Evolutionary conservation across 2,888 invertebrate species (phyloP).

Genomic region (Xestia c-nigrum): DNA sequence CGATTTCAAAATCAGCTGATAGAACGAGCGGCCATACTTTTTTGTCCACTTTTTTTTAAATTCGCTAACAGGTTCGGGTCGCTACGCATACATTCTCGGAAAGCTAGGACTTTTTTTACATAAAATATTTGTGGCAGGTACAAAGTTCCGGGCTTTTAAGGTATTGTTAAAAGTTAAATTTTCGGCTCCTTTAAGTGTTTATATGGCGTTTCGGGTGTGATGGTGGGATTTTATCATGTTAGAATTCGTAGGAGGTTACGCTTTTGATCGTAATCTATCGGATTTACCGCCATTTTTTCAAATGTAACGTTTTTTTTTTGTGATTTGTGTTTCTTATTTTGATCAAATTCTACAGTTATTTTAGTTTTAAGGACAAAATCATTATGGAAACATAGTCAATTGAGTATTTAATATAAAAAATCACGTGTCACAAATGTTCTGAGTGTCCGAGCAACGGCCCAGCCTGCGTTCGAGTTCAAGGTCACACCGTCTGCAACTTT

Average conservation of each 20-base stretch:
- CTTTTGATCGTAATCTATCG: conserved; percentile 37
- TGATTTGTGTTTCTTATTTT: no score
- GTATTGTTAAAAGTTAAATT: conserved; percentile 59
- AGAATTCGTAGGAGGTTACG: conserved; percentile 38
- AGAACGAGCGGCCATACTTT: conserved; percentile 59
- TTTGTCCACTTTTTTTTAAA: conserved; percentile 61
- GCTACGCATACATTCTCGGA: conserved; percentile 62
- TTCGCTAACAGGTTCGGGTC: conserved; percentile 66
- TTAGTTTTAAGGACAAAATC: neutral
- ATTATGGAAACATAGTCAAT: no score
- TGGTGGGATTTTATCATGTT: conserved; percentile 35
- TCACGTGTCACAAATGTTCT: conserved; percentile 15
- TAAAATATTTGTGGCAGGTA: conserved; percentile 66
- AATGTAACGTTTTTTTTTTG: conserved; percentile 2
- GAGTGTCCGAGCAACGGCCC: neutral
- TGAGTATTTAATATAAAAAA: neutral
- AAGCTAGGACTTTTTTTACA: conserved; percentile 63
- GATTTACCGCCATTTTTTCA: conserved; percentile 35
- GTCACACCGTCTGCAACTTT: conserved; percentile 40
- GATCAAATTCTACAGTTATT: conserved; percentile 3
- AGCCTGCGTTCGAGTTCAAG: conserved; percentile 44
- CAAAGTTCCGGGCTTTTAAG: conserved; percentile 56
- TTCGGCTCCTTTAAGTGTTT: conserved; percentile 50
- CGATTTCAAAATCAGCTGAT: conserved; percentile 68
- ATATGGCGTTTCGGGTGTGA: conserved; percentile 51